Percentiles rank a stretch among this genome's conserved stretches.
Conservation (phyloP, 30 jellyfish, hydroid and myxozoan genomes). For the Nemopilema nomurai region DNA sequence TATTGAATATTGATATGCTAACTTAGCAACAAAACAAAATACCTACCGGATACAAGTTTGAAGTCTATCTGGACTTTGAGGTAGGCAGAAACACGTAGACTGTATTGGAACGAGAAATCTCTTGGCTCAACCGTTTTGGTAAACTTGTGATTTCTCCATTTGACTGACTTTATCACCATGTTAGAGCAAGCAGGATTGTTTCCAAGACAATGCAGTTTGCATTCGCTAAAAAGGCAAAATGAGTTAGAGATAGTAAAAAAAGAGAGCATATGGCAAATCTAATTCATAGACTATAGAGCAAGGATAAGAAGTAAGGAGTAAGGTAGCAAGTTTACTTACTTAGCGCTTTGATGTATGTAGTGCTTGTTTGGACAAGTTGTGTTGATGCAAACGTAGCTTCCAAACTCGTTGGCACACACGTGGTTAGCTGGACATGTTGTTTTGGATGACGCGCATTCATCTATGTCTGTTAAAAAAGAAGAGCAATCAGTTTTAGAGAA, state of each 20-base stretch:
- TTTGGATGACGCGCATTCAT: slow-evolving; percentile 41
- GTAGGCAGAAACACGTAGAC: slow-evolving; percentile 63
- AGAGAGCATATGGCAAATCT: not conserved
- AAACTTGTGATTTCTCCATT: slow-evolving; percentile 65
- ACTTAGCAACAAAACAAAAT: too few relatives aligned
- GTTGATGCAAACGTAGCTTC: slow-evolving; percentile 63
- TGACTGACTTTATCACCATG: slow-evolving; percentile 48
- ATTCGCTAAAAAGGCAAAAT: slow-evolving; percentile 27
- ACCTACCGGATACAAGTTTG: slow-evolving; percentile 52
- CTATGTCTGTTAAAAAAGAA: slow-evolving; percentile 22
- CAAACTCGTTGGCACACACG: slow-evolving; percentile 59
- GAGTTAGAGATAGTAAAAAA: not conserved
- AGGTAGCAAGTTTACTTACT: slow-evolving; percentile 29
- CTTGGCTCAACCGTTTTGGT: slow-evolving; percentile 55
- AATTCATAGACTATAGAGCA: not conserved
- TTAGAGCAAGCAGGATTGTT: slow-evolving; percentile 51
- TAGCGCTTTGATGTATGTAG: slow-evolving; percentile 64
- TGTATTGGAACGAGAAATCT: slow-evolving; percentile 44
- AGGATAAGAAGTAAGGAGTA: not conserved
- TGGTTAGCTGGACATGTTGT: slow-evolving; percentile 59
- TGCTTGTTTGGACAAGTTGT: slow-evolving; percentile 59
- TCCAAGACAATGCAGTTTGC: slow-evolving; percentile 59
- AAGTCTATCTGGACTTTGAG: slow-evolving; percentile 44
- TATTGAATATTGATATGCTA: too few relatives aligned
- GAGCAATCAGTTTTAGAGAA: not conserved